Evolutionary conservation across 2,113 vertebrate species (phyloP).

Genomic region (Origma solitaria): DNA sequence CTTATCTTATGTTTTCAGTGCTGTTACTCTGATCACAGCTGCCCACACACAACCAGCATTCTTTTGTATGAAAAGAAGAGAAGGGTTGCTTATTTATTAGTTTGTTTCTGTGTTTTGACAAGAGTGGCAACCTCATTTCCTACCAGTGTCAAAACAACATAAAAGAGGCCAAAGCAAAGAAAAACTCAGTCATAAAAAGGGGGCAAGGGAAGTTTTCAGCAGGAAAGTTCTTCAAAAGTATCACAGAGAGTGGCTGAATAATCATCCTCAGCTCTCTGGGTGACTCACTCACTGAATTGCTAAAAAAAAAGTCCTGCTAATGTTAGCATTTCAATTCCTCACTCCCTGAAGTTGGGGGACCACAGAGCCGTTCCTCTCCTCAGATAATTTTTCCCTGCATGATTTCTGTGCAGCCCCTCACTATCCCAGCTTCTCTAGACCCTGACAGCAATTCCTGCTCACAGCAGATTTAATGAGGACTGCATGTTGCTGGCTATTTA

Average conservation of each 20-base stretch:
- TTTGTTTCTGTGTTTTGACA: neutral
- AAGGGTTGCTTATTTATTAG: neutral
- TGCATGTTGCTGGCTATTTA: constrained; percentile 1
- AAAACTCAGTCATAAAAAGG: neutral
- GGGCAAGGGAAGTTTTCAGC: neutral
- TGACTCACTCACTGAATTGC: neutral
- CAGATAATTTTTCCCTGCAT: neutral
- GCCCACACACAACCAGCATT: neutral
- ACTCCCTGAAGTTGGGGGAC: neutral
- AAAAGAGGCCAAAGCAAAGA: neutral
- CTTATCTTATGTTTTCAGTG: neutral
- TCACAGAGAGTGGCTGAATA: neutral
- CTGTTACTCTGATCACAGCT: neutral
- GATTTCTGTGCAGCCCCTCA: neutral
- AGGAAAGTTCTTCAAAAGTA: neutral
- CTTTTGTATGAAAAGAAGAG: neutral
- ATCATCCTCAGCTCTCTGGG: neutral
- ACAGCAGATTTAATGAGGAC: neutral
- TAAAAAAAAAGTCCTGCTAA: neutral
- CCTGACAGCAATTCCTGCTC: neutral
- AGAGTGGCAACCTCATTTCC: neutral
- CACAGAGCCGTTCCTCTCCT: neutral
- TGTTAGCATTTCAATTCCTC: neutral
- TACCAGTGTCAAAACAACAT: neutral
- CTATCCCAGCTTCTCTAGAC: neutral